Percentiles rank a stretch among this genome's conserved stretches.
These are phyloP conservation scores for Chirona hameri DNA, from an alignment of 2,888 invertebrate genomes.

Conservation along the genomic window DNA sequence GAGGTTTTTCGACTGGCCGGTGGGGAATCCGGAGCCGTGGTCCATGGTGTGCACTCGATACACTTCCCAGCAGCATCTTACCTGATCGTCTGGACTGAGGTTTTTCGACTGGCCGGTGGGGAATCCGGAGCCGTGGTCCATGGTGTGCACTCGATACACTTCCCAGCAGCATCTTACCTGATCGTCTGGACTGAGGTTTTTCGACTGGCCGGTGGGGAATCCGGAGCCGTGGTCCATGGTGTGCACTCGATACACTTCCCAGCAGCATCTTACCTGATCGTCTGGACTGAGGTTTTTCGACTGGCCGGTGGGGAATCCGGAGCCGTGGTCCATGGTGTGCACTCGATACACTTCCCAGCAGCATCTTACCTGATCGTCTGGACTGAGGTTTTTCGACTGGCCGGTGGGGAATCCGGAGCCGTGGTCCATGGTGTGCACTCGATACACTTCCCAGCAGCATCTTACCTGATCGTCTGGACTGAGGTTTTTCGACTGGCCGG, in stretches of 20 bases:
- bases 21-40: constrained; percentile 95
- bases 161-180: constrained; percentile 51
- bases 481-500: constrained; percentile 74
- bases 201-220: constrained; percentile 85
- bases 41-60: constrained; percentile 98
- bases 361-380: constrained; percentile 60
- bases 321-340: constrained; percentile 96
- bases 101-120: constrained; percentile 83
- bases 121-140: constrained; percentile 97
- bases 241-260: constrained; percentile 64
- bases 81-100: constrained; percentile 69
- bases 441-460: no score
- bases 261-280: constrained; percentile 53
- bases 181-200: constrained; percentile 70
- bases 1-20: constrained; percentile 74
- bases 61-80: constrained; percentile 36
- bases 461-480: constrained; percentile 66
- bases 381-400: constrained; percentile 71
- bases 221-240: constrained; percentile 97
- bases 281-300: constrained; percentile 75
- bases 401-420: constrained; percentile 96
- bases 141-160: constrained; percentile 83
- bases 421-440: constrained; percentile 96
- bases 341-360: constrained; percentile 50
- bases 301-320: constrained; percentile 89